A percentile compares a stretch with the other conserved stretches of the same genome.
These are phyloP conservation scores for Ochlodes sylvanus DNA, from an alignment of 2,888 invertebrate genomes.

Conservation along the genomic window DNA sequence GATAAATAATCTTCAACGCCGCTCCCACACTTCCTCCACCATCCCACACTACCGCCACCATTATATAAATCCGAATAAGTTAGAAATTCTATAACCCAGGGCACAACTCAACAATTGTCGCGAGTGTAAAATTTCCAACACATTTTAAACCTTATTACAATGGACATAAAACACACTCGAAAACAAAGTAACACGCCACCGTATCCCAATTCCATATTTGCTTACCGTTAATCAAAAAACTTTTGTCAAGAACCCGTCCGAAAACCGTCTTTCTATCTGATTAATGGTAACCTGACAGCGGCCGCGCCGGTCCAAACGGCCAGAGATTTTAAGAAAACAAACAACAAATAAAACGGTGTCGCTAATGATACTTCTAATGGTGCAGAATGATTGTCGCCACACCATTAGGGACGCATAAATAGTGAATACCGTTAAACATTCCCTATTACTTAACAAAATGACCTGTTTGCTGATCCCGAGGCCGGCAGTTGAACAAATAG, in stretches of 20 bases:
- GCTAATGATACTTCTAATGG: conserved; percentile 79
- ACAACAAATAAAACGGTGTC: conserved; percentile 61
- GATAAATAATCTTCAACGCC: conserved; percentile 21
- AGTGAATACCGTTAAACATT: conserved; percentile 57
- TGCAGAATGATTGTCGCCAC: conserved; percentile 70
- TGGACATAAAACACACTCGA: neutral
- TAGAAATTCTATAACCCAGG: conserved; percentile 5
- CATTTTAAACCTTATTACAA: neutral
- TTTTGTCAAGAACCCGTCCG: conserved; percentile 69
- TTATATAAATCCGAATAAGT: conserved; percentile 20
- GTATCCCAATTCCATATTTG: conserved; percentile 72
- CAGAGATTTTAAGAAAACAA: conserved; percentile 70
- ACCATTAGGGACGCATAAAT: conserved; percentile 64
- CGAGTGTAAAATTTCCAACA: neutral
- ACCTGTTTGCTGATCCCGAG: conserved; percentile 70
- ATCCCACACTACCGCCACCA: conserved; percentile 35
- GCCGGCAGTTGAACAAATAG: conserved; percentile 74
- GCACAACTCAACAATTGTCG: neutral
- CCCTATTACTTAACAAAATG: conserved; percentile 61
- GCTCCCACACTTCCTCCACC: conserved; percentile 30
- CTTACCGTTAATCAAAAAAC: conserved; percentile 73
- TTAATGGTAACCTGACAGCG: conserved; percentile 74
- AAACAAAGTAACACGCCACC: conserved; percentile 38
- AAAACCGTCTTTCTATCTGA: conserved; percentile 60
- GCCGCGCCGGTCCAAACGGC: conserved; percentile 58